Evolutionary conservation across 1,140 invertebrate species (phyloP).

Genomic region (Zaprionus camerounensis): DNA sequence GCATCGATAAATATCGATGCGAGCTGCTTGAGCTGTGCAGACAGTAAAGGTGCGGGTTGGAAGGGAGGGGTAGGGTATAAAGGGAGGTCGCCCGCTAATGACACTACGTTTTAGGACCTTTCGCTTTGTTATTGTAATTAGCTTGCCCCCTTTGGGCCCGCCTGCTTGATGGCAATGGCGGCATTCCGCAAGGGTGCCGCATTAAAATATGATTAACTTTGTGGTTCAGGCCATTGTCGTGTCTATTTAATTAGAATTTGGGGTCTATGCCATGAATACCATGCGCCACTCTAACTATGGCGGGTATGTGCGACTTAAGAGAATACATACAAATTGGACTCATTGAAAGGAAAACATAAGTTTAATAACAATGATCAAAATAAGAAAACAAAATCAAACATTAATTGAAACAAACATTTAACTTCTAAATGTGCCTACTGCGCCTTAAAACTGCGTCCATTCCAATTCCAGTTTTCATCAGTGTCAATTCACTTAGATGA

Average conservation of each 20-base stretch:
- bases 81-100: constrained; percentile 23
- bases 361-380: too few species aligned
- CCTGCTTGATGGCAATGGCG: neutral
- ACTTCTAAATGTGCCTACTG: too few species aligned
- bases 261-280: constrained; percentile 13
- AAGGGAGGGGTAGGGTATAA: neutral
- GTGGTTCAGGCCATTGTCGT: constrained; percentile 72
- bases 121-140: constrained; percentile 75
- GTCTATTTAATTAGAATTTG: constrained; percentile 76
- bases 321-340: too few species aligned
- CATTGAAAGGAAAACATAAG: too few species aligned
- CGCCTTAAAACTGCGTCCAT: too few species aligned
- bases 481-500: too few species aligned
- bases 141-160: constrained; percentile 38
- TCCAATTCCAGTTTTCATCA: too few species aligned
- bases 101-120: constrained; percentile 6
- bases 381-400: too few species aligned
- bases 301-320: neutral
- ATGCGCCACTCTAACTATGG: neutral
- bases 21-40: neutral
- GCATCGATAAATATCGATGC: constrained; percentile 63
- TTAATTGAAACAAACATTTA: too few species aligned
- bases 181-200: constrained; percentile 49
- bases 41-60: neutral
- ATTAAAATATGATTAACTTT: constrained; percentile 81